Evolutionary conservation across 2,888 invertebrate species (phyloP).

Genomic region (Idaea biselata): DNA sequence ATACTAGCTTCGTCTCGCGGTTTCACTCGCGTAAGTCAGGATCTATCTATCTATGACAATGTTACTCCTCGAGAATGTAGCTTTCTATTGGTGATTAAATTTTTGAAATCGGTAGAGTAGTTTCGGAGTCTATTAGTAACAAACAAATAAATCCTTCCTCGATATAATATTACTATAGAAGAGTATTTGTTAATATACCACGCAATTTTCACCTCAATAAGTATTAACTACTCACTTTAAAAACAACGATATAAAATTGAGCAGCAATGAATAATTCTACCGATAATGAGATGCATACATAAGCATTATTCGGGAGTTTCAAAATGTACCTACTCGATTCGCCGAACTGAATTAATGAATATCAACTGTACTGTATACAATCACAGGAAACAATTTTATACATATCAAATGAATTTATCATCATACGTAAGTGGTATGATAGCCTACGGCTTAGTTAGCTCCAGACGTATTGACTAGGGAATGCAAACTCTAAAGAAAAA

Average conservation of each 20-base stretch:
- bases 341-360: conserved; percentile 36
- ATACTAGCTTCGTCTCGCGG: too few species aligned
- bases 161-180: background rate
- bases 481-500: too few species aligned
- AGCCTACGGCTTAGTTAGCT: background rate
- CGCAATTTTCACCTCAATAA: conserved; percentile 8
- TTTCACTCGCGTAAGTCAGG: too few species aligned
- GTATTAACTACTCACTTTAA: background rate
- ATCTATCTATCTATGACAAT: too few species aligned
- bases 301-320: conserved; percentile 30
- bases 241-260: conserved; percentile 10
- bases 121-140: too few species aligned
- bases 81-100: too few species aligned
- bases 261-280: conserved; percentile 29
- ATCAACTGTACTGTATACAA: conserved; percentile 45
- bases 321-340: conserved; percentile 41
- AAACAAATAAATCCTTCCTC: too few species aligned
- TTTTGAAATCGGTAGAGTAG: too few species aligned
- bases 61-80: too few species aligned
- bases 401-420: conserved; percentile 10
- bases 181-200: conserved; percentile 3
- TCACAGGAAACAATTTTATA: conserved; percentile 44
- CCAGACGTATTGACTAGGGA: too few species aligned
- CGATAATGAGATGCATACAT: conserved; percentile 28
- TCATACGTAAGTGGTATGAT: background rate